phyloP scores from a whole-genome alignment of 2,888 invertebrate genomes.

The Metopia argyrocephala region DNA sequence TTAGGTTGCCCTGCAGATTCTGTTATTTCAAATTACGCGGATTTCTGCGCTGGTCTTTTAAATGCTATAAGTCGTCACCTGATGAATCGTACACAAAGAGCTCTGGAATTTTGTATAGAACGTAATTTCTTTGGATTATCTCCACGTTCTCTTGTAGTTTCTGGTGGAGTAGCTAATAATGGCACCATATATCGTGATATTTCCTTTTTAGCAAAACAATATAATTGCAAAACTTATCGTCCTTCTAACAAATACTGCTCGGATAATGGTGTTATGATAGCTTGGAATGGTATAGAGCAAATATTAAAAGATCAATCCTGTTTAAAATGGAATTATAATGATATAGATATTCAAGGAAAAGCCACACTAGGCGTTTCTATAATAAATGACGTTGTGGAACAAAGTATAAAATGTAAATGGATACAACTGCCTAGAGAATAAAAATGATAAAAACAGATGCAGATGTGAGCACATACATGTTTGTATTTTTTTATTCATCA shows the following conservation, averaged over 20 bases:
- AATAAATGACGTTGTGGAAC: constrained; percentile 69
- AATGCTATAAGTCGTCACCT: constrained; percentile 87
- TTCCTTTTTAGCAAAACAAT: constrained; percentile 82
- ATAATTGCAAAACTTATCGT: constrained; percentile 83
- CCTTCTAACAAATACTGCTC: constrained; percentile 94
- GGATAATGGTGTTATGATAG: constrained; percentile 99
- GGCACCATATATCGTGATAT: constrained; percentile 87
- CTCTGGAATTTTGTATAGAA: constrained; percentile 85
- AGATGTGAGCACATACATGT: too few species aligned
- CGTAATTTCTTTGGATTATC: constrained; percentile 81
- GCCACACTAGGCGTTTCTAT: constrained; percentile 69
- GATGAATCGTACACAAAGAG: constrained; percentile 89
- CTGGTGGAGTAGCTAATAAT: constrained; percentile 98
- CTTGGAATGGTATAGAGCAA: constrained; percentile 97
- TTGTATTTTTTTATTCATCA: too few species aligned
- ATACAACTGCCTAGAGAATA: constrained; percentile 68
- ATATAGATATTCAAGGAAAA: constrained; percentile 79
- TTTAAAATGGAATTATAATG: constrained; percentile 78
- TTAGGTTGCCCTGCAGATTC: constrained; percentile 82
- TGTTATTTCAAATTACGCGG: constrained; percentile 86
- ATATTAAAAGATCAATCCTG: constrained; percentile 60
- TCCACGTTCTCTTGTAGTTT: constrained; percentile 84
- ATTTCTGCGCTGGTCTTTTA: constrained; percentile 93
- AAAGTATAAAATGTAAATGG: constrained; percentile 77
- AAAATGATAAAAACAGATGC: too few species aligned